Percentiles rank a stretch among this genome's conserved stretches.
Evolutionary conservation across 2,797 vertebrate species (phyloP).

Genomic region (Margarornis squamiger): DNA sequence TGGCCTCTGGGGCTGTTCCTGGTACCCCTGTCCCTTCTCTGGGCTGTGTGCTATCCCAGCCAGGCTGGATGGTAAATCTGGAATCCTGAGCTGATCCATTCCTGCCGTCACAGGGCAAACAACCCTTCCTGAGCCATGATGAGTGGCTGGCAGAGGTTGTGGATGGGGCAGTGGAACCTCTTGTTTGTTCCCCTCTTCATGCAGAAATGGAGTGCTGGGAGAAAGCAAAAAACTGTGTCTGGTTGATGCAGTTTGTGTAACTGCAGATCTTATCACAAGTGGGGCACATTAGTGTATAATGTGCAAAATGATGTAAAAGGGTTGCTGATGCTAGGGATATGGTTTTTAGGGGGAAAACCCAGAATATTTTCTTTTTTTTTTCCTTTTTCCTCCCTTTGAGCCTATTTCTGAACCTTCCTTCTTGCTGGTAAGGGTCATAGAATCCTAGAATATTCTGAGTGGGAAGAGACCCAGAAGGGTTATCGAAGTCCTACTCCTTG

Average conservation of each 20-base stretch:
- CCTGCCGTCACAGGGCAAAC: neutral
- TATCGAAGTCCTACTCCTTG: neutral
- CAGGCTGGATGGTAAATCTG: neutral
- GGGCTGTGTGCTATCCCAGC: neutral
- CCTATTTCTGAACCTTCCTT: neutral
- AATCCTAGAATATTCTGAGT: neutral
- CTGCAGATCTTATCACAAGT: neutral
- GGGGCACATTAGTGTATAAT: neutral
- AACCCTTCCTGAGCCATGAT: accelerated
- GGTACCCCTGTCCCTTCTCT: neutral
- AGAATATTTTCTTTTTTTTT: too few relatives aligned
- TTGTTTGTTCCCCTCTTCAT: neutral
- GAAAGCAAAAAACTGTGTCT: neutral
- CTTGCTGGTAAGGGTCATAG: neutral
- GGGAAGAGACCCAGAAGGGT: neutral
- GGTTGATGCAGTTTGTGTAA: neutral
- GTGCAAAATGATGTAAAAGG: neutral
- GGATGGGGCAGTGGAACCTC: neutral
- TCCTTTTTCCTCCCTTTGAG: neutral
- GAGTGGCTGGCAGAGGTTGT: neutral
- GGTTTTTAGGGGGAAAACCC: neutral
- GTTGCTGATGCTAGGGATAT: neutral
- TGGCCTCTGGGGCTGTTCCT: neutral
- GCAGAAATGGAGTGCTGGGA: neutral
- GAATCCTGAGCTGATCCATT: neutral